Base-by-base conservation (phyloP, 2,113 vertebrate species). In the Odontesthes bonariensis region DNA sequence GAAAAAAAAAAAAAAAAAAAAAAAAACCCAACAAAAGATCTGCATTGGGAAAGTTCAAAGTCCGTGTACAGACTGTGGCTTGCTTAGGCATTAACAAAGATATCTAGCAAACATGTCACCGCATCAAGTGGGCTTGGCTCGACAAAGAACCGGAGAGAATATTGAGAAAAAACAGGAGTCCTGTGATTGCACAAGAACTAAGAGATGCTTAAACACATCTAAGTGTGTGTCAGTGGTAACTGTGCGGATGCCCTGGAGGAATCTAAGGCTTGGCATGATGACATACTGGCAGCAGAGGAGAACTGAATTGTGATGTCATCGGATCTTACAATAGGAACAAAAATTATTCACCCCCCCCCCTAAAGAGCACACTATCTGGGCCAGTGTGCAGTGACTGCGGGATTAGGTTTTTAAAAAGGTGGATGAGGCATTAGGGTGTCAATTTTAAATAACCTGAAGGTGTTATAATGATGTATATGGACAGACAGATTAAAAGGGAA, bases 221-320 rank as follows among this genome's bases (percentile, higher is more conserved):
- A 66, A 76, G 23, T 55, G 51, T 44, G 70, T 55, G 35, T 38
- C 35, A 10, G 35, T 10, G 35, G 2, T 38, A 38, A 38, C 2
- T 10, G 35, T 38, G 35, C 10, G 35, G 35, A 38, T 38, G 35
- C 20, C 62, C 44, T n/a, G 47, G 42, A 73, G 63, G 59, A 79
- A 83, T 64, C 63, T 63, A 51, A 68, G 69, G 70, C 57, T 23
- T 70, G 71, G 51, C 63, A 75, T 83, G 69, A 32, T 61, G 68
- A 82, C 70, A 64, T 4, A 11, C 47, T 58, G 72, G 61, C 74
- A 64, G 68, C 46, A 68, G 51, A 27, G 46, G 20, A 46, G 40
- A 42, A 62, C 70, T 31, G 55, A 71, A 38, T 61, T 31, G 52
- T 47, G 27, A 61, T 47, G 61, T 52, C 52, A 58, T 16, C 59